phyloP scores from a whole-genome alignment of 1,140 invertebrate genomes.

The Pogonognathellus flavescens region DNA sequence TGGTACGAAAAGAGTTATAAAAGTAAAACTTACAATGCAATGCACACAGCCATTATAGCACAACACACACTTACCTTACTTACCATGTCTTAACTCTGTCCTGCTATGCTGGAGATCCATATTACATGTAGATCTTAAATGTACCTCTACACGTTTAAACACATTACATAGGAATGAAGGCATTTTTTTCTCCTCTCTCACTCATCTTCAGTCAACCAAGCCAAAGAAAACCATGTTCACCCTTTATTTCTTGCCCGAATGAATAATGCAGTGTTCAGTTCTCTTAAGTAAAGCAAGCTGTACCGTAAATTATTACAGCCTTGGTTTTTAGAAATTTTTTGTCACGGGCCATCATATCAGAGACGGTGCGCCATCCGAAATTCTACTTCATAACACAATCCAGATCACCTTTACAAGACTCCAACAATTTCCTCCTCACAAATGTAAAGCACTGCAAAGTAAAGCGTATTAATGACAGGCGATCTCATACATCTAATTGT shows the following conservation, averaged over 20 bases:
- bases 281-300: constrained; percentile 12
- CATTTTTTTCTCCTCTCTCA: constrained; percentile 17
- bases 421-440: constrained; percentile 1
- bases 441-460: background rate
- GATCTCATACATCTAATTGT: background rate
- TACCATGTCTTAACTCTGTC: no score
- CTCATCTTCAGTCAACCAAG: constrained; percentile 20
- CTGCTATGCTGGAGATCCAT: no score
- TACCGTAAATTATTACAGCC: constrained; percentile 33
- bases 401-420: constrained; percentile 40
- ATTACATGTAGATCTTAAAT: no score
- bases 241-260: constrained; percentile 33
- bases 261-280: constrained; percentile 37
- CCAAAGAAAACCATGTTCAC: constrained; percentile 45
- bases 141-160: no score
- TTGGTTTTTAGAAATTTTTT: constrained; percentile 45
- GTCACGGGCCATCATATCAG: constrained; percentile 49
- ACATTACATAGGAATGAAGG: background rate
- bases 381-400: constrained; percentile 24
- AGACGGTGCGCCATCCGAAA: constrained; percentile 35
- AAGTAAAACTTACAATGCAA: no score
- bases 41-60: no score
- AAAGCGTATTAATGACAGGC: constrained; percentile 17
- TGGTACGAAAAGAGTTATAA: no score
- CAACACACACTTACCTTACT: no score